Base-by-base conservation (phyloP, 1,140 invertebrate species). In the Paraescarpia echinospica region DNA sequence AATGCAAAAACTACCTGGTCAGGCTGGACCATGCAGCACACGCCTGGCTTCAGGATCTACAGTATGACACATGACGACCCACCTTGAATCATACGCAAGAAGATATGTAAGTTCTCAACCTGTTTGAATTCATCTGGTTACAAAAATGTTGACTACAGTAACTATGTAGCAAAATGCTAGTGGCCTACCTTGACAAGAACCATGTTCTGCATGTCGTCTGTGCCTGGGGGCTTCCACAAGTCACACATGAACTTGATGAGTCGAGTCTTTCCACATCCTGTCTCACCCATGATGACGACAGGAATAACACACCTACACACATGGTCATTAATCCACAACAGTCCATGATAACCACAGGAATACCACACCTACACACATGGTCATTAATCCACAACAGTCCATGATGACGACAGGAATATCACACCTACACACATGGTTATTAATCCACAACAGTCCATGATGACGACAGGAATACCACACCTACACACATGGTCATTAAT, bases 281-380 rank as follows among this genome's bases (percentile, higher is more conserved):
- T 96, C 92, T 96, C 95, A 22, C 95, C 95, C 95, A 96, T 96
- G 59, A 96, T 93, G 89, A 96, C 94, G 9, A 96, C 95, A 35
- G 95, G 95, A 89, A 96, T 95, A 91, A 94, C 93, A 93, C 95
- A 95, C 91, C 95, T 95, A 91, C 31, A 93, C 91, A 35, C 92
- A 41, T 14, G 34, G 48, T 48, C 34, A 77, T 18, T 77, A 77
- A 77, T 77, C 59, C 59, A 77, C 59, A 77, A 77, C 59, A 77
- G 22, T 31, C 27, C 59, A 77, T 41, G 41, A 41, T 41, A 12
- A 41, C 12, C 4, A 41, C 41, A 41, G 4, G 41, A 12, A 41
- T 41, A 41, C 41, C 41, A 41, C 41, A 41, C 41, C 41, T 41
- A 41, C 41, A 41, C 41, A 41, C 41, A 41, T 12, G 41, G 41